Percentiles rank a stretch among this genome's conserved stretches.
Evolutionary conservation across 2,888 invertebrate species (phyloP).

Genomic region (Thereva nobilitata): DNA sequence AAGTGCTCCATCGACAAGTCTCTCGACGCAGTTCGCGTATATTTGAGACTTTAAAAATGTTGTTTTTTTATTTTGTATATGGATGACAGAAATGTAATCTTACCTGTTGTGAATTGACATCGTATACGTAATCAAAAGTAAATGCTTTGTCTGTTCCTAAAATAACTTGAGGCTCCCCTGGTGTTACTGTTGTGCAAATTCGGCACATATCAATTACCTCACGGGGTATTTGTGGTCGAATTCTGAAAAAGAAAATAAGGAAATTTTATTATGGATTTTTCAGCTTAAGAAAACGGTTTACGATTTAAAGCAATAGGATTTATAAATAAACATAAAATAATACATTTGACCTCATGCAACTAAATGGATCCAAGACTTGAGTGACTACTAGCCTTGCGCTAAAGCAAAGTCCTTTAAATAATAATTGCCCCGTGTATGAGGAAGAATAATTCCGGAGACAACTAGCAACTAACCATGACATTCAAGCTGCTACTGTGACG

Average conservation of each 20-base stretch:
- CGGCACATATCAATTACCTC: slow-evolving; percentile 95
- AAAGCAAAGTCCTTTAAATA: too few relatives aligned
- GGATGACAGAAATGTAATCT: slow-evolving; percentile 40
- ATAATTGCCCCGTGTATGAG: too few relatives aligned
- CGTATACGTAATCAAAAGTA: slow-evolving; percentile 96
- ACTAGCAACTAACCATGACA: too few relatives aligned
- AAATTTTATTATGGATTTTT: slow-evolving; percentile 6
- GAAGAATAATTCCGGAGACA: too few relatives aligned
- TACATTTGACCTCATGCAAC: too few relatives aligned
- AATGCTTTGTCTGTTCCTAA: slow-evolving; percentile 93
- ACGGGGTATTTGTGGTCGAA: slow-evolving; percentile 90
- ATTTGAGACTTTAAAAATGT: slow-evolving; percentile 60
- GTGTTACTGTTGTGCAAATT: slow-evolving; percentile 86
- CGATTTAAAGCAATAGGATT: too few relatives aligned
- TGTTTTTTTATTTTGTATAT: background rate
- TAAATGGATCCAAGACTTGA: too few relatives aligned
- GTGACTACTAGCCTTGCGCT: too few relatives aligned
- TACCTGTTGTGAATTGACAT: slow-evolving; percentile 74
- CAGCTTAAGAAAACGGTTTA: slow-evolving; percentile 1
- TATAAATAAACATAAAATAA: too few relatives aligned
- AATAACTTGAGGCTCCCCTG: slow-evolving; percentile 88
- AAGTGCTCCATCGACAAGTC: slow-evolving; percentile 87
- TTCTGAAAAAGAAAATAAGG: slow-evolving; percentile 64
- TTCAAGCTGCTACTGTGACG: too few relatives aligned
- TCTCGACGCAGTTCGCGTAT: slow-evolving; percentile 81